These are phyloP conservation scores for Syrphus vitripennis DNA, from an alignment of 2,888 invertebrate genomes.

Conservation along the genomic window DNA sequence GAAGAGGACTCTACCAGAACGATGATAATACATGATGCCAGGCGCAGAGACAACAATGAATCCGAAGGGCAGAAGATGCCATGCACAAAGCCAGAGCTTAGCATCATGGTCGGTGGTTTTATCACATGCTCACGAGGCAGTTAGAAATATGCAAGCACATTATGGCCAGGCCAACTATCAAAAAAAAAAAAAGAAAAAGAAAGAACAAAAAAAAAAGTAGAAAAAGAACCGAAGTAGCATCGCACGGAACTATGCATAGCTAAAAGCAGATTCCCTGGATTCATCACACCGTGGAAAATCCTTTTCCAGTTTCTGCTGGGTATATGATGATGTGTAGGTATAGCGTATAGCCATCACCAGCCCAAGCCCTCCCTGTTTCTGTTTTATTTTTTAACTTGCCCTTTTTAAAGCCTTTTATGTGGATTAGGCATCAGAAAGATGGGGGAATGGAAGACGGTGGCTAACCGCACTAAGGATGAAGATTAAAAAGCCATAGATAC, in stretches of 20 bases:
- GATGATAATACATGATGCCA: slow-evolving; percentile 57
- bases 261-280: slow-evolving; percentile 66
- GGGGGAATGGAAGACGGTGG: slow-evolving; percentile 25
- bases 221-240: slow-evolving; percentile 26
- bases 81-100: slow-evolving; percentile 48
- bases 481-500: slow-evolving; percentile 71
- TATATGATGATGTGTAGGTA: not conserved
- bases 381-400: slow-evolving; percentile 22
- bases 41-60: slow-evolving; percentile 57
- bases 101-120: slow-evolving; percentile 69
- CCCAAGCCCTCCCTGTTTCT: too few species aligned
- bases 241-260: slow-evolving; percentile 56
- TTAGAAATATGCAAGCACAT: slow-evolving; percentile 67
- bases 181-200: not conserved
- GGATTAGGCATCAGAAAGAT: slow-evolving; percentile 36
- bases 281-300: slow-evolving; percentile 70
- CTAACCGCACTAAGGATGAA: slow-evolving; percentile 63
- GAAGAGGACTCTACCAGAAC: slow-evolving; percentile 14
- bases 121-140: slow-evolving; percentile 71
- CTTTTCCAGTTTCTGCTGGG: slow-evolving; percentile 43
- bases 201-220: not conserved
- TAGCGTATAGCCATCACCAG: not conserved
- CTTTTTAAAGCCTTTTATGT: slow-evolving; percentile 51
- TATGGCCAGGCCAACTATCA: slow-evolving; percentile 28
- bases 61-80: slow-evolving; percentile 18